Evolutionary conservation across 2,113 vertebrate genomes (phyloP).

Genomic region (Mungos mungo): DNA sequence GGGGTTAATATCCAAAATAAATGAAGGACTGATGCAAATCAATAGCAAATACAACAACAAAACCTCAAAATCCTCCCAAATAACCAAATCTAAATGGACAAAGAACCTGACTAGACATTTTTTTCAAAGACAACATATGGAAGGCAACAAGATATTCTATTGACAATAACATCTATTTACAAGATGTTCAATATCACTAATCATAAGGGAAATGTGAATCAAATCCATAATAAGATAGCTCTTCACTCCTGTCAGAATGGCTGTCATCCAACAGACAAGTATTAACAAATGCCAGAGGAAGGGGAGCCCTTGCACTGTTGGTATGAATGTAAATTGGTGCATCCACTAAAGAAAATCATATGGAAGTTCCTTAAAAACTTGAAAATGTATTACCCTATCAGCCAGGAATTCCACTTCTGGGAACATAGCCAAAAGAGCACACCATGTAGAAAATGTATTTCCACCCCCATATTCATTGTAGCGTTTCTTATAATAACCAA

Average conservation of each 20-base stretch:
- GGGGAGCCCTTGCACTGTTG: background rate
- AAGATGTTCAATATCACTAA: background rate
- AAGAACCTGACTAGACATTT: background rate
- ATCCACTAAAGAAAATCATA: background rate
- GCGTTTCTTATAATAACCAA: background rate
- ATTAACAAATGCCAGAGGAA: background rate
- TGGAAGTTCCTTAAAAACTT: background rate
- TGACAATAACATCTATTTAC: too few relatives aligned
- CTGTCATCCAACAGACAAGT: background rate
- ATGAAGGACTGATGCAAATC: background rate
- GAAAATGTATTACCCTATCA: background rate
- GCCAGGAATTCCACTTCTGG: background rate
- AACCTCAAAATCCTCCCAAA: background rate
- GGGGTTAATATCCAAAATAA: background rate
- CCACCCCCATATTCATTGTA: background rate
- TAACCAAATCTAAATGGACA: background rate
- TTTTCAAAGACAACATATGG: background rate
- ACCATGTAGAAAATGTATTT: background rate
- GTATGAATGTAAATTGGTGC: background rate
- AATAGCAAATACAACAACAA: background rate
- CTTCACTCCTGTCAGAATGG: background rate
- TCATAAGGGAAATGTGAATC: background rate
- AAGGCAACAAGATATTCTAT: background rate
- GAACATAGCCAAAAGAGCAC: background rate
- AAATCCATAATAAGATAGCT: background rate